Percentiles rank a stretch among this genome's conserved stretches.
Conservation (phyloP, 2,888 invertebrate genomes). For the Tortricodes alternella region DNA sequence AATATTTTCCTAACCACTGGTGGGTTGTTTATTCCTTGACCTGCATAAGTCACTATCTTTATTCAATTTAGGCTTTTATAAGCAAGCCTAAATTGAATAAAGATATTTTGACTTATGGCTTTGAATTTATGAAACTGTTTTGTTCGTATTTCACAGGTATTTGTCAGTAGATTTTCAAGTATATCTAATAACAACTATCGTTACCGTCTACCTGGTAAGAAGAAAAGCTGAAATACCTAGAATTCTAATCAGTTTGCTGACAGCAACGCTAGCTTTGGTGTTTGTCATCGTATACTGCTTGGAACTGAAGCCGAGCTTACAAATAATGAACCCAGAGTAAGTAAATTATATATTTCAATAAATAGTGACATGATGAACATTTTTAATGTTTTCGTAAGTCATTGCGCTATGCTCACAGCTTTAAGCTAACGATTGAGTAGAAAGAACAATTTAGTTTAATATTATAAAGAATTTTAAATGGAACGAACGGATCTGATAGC, state of each 20-base stretch:
- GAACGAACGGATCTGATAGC: too few species aligned
- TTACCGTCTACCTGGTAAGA: constrained; percentile 12
- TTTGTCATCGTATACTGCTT: constrained; percentile 22
- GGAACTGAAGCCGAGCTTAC: constrained; percentile 25
- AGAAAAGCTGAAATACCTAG: constrained; percentile 12
- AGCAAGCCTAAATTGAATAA: too few species aligned
- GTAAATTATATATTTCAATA: constrained; percentile 9
- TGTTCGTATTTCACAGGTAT: constrained; percentile 24
- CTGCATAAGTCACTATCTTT: too few species aligned
- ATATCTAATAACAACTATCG: constrained; percentile 18
- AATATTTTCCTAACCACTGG: too few species aligned
- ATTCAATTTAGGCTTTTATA: too few species aligned
- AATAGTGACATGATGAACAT: not conserved
- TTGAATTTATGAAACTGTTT: not conserved
- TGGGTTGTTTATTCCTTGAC: too few species aligned
- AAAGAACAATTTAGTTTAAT: too few species aligned
- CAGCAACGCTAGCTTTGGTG: constrained; percentile 11
- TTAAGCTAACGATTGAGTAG: too few species aligned
- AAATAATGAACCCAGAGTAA: constrained; percentile 31
- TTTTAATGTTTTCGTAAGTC: too few species aligned
- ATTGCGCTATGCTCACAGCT: too few species aligned
- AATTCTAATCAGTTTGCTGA: constrained; percentile 13
- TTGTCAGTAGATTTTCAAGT: constrained; percentile 31
- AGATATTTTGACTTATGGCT: too few species aligned
- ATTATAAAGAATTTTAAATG: too few species aligned